phyloP scores from a whole-genome alignment of 2,113 vertebrate species.

The Atlantisia rogersi region DNA sequence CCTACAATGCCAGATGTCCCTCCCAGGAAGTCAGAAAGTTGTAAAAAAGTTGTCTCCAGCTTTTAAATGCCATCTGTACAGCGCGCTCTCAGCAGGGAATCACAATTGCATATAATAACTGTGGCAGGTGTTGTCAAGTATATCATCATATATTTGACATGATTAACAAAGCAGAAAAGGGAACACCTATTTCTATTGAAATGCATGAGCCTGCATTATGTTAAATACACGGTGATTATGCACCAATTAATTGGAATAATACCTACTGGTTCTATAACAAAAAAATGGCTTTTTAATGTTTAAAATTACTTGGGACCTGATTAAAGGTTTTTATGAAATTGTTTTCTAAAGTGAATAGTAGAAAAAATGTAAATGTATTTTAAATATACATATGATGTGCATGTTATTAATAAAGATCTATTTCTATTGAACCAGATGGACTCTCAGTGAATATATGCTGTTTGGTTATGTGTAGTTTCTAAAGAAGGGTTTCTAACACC shows the following conservation, averaged over 20 bases:
- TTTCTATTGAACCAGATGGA: conserved; percentile 72
- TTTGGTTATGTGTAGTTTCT: not conserved
- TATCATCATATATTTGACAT: conserved; percentile 62
- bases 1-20: not conserved
- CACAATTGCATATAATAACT: conserved; percentile 25
- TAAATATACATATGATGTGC: conserved; percentile 73
- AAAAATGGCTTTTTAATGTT: conserved; percentile 74
- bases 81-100: conserved; percentile 35
- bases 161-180: conserved; percentile 55
- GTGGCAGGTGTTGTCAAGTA: conserved; percentile 69
- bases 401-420: conserved; percentile 80
- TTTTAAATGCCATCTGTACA: conserved; percentile 56
- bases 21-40: not conserved
- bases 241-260: conserved; percentile 64
- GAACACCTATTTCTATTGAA: conserved; percentile 59
- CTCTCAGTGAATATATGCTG: not conserved
- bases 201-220: conserved; percentile 58
- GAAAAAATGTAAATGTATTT: conserved; percentile 79
- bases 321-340: conserved; percentile 75
- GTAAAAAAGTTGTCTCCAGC: conserved; percentile 45
- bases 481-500: not conserved
- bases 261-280: conserved; percentile 66
- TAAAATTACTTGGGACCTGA: conserved; percentile 73
- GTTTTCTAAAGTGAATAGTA: conserved; percentile 79
- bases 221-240: conserved; percentile 67